These are phyloP conservation scores for Actenoides hombroni DNA, from an alignment of 2,113 vertebrate species.

Conservation along the genomic window DNA sequence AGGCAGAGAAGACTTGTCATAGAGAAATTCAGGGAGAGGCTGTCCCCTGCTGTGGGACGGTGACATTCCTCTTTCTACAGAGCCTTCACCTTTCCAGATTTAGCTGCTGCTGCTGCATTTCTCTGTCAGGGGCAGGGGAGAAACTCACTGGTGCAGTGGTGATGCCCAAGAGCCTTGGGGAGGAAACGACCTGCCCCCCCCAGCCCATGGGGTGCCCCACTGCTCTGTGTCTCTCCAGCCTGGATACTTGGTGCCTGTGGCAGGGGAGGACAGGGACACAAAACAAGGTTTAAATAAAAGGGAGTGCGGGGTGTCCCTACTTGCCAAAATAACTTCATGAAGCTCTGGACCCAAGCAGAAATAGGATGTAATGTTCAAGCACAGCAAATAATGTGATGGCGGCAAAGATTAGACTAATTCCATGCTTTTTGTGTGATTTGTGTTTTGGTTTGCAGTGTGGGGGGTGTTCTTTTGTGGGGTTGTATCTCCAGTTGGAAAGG, in stretches of 20 bases:
- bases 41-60: rapidly evolving
- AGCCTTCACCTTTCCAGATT: neutral
- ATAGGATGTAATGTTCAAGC: neutral
- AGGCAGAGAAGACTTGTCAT: neutral
- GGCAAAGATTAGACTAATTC: neutral
- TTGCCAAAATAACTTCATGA: neutral
- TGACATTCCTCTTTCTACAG: neutral
- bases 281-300: neutral
- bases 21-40: neutral
- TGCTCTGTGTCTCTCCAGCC: neutral
- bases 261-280: neutral
- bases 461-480: neutral
- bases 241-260: neutral
- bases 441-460: neutral
- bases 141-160: neutral
- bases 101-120: neutral
- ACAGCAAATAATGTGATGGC: neutral
- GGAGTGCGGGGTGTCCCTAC: neutral
- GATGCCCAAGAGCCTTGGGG: rapidly evolving
- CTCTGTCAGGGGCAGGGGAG: neutral
- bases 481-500: neutral
- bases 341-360: neutral
- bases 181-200: neutral
- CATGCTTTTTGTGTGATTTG: neutral
- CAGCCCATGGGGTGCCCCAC: neutral